Evolutionary conservation across 2,888 invertebrate species (phyloP), one percentile per base, ranked within the genome.

Genomic region (Phaedon cochleariae): DNA sequence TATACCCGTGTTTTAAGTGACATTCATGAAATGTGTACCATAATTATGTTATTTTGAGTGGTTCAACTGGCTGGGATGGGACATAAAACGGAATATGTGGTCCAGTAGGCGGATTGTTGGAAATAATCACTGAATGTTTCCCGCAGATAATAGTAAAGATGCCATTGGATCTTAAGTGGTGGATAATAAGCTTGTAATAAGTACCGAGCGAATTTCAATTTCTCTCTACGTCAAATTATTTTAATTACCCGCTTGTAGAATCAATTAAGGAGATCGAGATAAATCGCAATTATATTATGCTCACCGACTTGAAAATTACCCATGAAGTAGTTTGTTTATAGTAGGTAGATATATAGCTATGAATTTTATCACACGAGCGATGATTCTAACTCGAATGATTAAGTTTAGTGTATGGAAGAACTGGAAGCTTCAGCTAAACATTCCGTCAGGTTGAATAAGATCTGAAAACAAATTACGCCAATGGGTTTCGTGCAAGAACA

Each of bases 221-320:
- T 41, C 41, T 41, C 41, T 15, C 15, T 15, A 41, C 41, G 41
- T 41, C 41, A 41, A 41, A 41, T 41, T 41, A 41, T 41, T 57
- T 57, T 57, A 57, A 57, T 57, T 57, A 45, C 57, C 45, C 45
- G 45, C 45, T 57, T 57, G 41, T 22, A 29, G 45, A 45, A 57
- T 57, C 46, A 45, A 57, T 29, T 26, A 45, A 57, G 3, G 26
- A 57, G 57, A 57, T 57, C 45, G 45, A 45, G 57, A 18, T 57
- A 57, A 57, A 31, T 57, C 26, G 29, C 45, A 45, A 57, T 57
- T 45, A 37, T 22, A 57, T 57, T 45, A 37, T 22, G 57, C n/a
- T 37, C 57, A 26, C 57, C 26, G 20, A 57, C 46, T 20, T 45
- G 37, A 57, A 57, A 57, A 57, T 57, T 57, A 57, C 46, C 34